These are phyloP conservation scores for Sprattus sprattus DNA, from an alignment of 2,113 vertebrate genomes.

Conservation along the genomic window DNA sequence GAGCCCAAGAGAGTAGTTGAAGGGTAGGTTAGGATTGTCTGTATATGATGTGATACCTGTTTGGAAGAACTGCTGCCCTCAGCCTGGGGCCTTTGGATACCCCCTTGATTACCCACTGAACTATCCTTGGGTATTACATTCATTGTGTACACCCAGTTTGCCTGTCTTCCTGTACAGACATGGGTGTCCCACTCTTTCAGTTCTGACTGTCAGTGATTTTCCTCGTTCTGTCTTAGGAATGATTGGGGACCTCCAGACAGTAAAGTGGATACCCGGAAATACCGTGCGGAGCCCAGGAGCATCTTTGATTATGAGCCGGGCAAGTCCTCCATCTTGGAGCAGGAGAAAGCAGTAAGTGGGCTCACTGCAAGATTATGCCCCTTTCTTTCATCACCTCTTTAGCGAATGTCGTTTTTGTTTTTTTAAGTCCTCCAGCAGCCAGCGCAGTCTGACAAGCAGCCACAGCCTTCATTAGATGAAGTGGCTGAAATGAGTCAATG, in stretches of 20 bases:
- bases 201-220: not conserved
- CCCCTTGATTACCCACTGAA: too few relatives aligned
- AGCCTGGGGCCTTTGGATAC: not conserved
- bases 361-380: not conserved
- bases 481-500: not conserved
- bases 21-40: not conserved
- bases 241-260: conserved; percentile 85
- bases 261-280: conserved; percentile 85
- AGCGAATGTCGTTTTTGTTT: not conserved
- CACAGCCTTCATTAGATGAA: not conserved
- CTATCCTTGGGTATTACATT: not conserved
- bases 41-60: not conserved
- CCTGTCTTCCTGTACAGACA: not conserved
- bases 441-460: not conserved
- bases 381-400: conserved; percentile 3
- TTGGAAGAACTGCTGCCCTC: not conserved
- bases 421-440: not conserved
- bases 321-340: conserved; percentile 84
- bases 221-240: conserved; percentile 64
- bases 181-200: not conserved
- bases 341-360: conserved; percentile 79
- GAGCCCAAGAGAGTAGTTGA: not conserved
- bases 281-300: conserved; percentile 84
- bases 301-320: conserved; percentile 88
- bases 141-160: not conserved